These are phyloP conservation scores for Nicator chloris DNA, from an alignment of 2,113 vertebrate genomes.

Conservation along the genomic window DNA sequence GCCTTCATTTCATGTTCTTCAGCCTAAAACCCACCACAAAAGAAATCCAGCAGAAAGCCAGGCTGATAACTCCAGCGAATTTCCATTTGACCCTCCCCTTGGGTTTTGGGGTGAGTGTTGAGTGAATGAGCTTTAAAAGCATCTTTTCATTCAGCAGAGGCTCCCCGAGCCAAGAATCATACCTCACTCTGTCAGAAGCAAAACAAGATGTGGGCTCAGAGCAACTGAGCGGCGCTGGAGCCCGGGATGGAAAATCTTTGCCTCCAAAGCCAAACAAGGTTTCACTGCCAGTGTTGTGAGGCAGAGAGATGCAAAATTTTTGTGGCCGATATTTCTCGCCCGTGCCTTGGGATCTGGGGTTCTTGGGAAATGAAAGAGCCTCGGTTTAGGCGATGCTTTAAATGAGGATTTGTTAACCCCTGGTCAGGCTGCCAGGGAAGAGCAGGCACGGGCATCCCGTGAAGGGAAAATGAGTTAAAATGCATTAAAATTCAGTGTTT, in stretches of 20 bases:
- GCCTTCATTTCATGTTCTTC: neutral
- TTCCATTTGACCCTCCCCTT: conserved; percentile 35
- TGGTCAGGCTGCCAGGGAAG: neutral
- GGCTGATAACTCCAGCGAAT: neutral
- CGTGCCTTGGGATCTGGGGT: neutral
- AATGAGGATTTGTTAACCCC: neutral
- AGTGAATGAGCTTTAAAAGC: conserved; percentile 58
- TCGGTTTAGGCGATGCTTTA: neutral
- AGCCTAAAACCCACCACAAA: neutral
- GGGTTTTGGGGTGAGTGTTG: conserved; percentile 33
- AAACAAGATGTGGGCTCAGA: conserved; percentile 60
- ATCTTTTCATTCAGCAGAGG: conserved; percentile 53
- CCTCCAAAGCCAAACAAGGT: conserved; percentile 15
- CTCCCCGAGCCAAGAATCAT: conserved; percentile 1
- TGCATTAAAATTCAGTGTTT: accelerated
- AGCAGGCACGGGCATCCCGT: neutral
- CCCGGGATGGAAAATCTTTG: conserved; percentile 42
- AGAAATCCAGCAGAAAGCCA: neutral
- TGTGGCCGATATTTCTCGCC: conserved; percentile 3
- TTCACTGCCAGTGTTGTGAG: conserved; percentile 34
- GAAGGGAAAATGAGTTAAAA: neutral
- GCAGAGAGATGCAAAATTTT: neutral
- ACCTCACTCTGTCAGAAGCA: conserved; percentile 58
- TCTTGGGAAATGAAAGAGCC: neutral
- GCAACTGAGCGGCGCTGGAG: conserved; percentile 8